Evolutionary conservation across 2,113 vertebrate species (phyloP).

Genomic region (Romanogobio albipinnatus): DNA sequence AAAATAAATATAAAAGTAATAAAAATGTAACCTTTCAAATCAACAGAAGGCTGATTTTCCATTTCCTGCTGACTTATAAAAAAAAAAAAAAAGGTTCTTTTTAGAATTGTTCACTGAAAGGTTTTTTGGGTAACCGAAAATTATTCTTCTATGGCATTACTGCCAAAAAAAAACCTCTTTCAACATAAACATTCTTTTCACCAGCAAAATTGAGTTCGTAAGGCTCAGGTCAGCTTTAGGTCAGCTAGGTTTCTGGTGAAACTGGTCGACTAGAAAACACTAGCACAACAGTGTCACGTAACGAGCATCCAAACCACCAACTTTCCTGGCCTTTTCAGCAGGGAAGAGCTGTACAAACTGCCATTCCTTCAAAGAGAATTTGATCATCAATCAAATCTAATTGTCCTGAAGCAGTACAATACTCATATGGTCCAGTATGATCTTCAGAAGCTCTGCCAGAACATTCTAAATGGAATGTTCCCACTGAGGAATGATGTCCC

Average conservation of each 20-base stretch:
- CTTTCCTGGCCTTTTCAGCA: background rate
- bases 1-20: no score
- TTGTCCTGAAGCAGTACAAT: background rate
- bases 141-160: background rate
- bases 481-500: constrained; percentile 9
- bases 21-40: no score
- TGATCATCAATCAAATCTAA: background rate
- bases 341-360: constrained; percentile 12
- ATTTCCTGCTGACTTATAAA: no score
- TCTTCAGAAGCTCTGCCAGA: constrained; percentile 25
- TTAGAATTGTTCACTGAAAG: background rate
- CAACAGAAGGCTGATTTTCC: no score
- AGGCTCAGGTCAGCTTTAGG: background rate
- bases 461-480: constrained; percentile 8
- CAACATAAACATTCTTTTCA: background rate
- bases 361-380: background rate
- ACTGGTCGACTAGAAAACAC: background rate
- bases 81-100: background rate
- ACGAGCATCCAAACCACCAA: background rate
- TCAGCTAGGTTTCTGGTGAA: background rate
- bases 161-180: background rate
- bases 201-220: background rate
- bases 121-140: background rate
- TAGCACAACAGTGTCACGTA: background rate
- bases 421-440: background rate